Conservation (phyloP, 2,797 vertebrate species). For the Austrolebias charrua region DNA sequence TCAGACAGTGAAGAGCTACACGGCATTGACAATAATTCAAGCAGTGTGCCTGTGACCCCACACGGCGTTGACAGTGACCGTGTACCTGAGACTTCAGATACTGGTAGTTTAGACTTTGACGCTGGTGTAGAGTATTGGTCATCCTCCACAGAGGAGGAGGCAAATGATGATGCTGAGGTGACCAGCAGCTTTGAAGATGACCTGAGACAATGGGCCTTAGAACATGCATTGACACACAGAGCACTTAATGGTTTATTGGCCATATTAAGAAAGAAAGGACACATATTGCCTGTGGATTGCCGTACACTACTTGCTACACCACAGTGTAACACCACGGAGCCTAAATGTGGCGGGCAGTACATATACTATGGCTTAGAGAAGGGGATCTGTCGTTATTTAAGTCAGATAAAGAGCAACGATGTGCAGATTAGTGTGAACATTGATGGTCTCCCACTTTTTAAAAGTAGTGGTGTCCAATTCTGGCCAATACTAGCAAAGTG, state of each 20-base stretch:
- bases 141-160: not conserved
- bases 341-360: not conserved
- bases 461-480: not conserved
- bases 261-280: not conserved
- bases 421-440: not conserved
- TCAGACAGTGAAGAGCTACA: not conserved
- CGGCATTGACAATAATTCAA: not conserved
- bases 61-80: not conserved
- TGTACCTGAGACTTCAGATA: not conserved
- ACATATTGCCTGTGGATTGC: not conserved
- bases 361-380: not conserved
- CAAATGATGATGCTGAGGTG: not conserved
- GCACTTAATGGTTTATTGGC: not conserved
- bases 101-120: not conserved
- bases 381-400: not conserved
- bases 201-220: not conserved
- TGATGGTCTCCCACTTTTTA: not conserved
- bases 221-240: not conserved
- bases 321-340: not conserved
- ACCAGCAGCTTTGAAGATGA: conserved; percentile 3
- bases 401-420: not conserved
- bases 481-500: not conserved
- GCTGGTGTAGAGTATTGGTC: conserved; percentile 1
- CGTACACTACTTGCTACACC: not conserved
- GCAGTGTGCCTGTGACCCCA: not conserved